These are phyloP conservation scores for Cylloceria caligata DNA, from an alignment of 2,888 invertebrate genomes.

Conservation along the genomic window DNA sequence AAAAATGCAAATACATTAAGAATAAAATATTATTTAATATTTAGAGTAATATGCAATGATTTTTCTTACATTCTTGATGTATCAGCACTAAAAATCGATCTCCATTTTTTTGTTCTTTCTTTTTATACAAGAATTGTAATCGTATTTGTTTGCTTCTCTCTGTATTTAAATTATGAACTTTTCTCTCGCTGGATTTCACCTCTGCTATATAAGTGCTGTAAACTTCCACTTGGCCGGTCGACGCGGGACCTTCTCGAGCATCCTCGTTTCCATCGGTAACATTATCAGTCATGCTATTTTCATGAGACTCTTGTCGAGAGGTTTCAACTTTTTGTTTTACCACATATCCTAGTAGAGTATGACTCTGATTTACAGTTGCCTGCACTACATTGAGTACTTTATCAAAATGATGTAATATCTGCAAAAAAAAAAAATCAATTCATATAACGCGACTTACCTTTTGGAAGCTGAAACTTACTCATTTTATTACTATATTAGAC, in stretches of 20 bases:
- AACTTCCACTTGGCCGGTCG: constrained; percentile 79
- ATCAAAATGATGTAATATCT: constrained; percentile 88
- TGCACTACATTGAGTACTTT: constrained; percentile 90
- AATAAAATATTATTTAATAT: not conserved
- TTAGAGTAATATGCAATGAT: not conserved
- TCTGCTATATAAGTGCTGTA: constrained; percentile 89
- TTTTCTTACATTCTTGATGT: constrained; percentile 91
- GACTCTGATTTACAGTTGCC: constrained; percentile 90
- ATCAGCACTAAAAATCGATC: constrained; percentile 91
- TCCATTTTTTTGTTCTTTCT: constrained; percentile 79
- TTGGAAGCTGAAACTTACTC: too few species aligned
- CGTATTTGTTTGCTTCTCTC: constrained; percentile 90
- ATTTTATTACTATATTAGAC: too few species aligned
- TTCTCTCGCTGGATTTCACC: constrained; percentile 85
- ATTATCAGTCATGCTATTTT: constrained; percentile 44
- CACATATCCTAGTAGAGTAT: constrained; percentile 89
- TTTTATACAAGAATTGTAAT: constrained; percentile 92
- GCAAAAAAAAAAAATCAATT: constrained; percentile 53
- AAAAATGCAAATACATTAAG: constrained; percentile 13
- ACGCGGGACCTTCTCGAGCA: constrained; percentile 69
- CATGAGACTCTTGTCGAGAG: not conserved
- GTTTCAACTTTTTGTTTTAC: constrained; percentile 85
- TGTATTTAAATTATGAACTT: constrained; percentile 85
- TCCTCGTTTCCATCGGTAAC: constrained; percentile 71
- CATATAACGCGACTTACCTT: too few species aligned